Conservation (phyloP, 2,888 invertebrate genomes). For the Pecten maximus region DNA sequence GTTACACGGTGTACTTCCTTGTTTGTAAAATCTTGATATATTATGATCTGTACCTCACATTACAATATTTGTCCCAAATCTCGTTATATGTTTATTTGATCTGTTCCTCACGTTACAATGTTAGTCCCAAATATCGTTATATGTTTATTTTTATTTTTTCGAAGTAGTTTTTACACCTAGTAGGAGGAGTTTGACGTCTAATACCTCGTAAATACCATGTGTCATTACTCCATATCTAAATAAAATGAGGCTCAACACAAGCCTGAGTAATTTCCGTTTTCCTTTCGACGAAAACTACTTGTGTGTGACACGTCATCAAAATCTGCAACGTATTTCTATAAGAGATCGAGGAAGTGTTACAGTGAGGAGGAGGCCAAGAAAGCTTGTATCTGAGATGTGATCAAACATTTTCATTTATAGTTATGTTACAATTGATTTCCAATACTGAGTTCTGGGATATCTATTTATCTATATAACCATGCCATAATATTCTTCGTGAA, state of each 20-base stretch:
- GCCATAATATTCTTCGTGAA: no score
- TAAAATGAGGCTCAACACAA: background rate
- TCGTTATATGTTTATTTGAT: background rate
- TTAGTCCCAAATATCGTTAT: background rate
- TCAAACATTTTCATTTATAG: no score
- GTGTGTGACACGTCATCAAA: background rate
- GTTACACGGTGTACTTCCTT: background rate
- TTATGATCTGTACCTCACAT: background rate
- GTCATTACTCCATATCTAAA: background rate
- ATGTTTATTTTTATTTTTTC: no score
- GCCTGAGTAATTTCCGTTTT: background rate
- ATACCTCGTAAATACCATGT: background rate
- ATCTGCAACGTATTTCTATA: background rate
- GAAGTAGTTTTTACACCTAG: background rate
- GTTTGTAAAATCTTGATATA: background rate
- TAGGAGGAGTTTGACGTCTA: no score
- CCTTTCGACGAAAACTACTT: slow-evolving; percentile 7
- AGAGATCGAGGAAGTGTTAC: background rate
- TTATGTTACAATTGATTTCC: no score
- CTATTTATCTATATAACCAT: no score
- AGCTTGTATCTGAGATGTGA: no score
- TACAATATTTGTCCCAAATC: background rate
- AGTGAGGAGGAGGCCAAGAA: no score
- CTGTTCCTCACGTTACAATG: background rate
- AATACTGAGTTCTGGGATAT: no score